Base-by-base conservation (phyloP, 1,140 invertebrate genomes). In the Druon quercuslanigerum region DNA sequence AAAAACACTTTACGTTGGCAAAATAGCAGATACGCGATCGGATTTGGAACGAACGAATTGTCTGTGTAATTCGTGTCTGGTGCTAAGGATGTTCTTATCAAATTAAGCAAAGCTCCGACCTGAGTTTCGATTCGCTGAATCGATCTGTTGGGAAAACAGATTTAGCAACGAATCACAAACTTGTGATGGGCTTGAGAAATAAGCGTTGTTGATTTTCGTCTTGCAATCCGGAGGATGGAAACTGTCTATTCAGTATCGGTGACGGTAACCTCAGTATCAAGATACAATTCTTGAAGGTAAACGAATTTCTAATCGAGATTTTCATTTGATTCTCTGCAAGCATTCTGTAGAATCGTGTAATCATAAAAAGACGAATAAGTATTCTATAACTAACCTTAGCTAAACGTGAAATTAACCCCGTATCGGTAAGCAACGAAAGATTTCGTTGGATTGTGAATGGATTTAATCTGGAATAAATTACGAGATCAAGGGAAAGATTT, bases 181-280 rank as follows among this genome's bases (percentile, higher is more conserved):
- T 60, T 60, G 19, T 60, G 57, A 60, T 60, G 57, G 57, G 57
- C 25, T 60, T 25, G 57, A 33, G 57, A 25, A 60, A 60, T 60
- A 60, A 60, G 57, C 57, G 57, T 60, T 60, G 57, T 60, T 60
- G 57, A 60, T 60, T 25, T 25, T 60, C 20, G 33, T 60, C 57
- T 60, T 60, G 57, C 25, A 60, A 60, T 60, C 57, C 13, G 25
- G 57, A 60, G 33, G 57, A 60, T 60, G 57, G 57, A 60, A 60
- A 60, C 20, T 60, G 57, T 60, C 40, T 33, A 60, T 25, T 60
- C 25, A 19, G 20, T 60, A 60, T 60, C 57, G 19, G 40, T 60
- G 57, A 60, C 57, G 57, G 40, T 20, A 60, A 60, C 20, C 20
- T 60, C 20, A 33, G 20, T 60, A 25, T 60, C 56, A 60, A 25